phyloP scores from a whole-genome alignment of 2,797 vertebrate genomes.

The Enteromius anoplus region DNA sequence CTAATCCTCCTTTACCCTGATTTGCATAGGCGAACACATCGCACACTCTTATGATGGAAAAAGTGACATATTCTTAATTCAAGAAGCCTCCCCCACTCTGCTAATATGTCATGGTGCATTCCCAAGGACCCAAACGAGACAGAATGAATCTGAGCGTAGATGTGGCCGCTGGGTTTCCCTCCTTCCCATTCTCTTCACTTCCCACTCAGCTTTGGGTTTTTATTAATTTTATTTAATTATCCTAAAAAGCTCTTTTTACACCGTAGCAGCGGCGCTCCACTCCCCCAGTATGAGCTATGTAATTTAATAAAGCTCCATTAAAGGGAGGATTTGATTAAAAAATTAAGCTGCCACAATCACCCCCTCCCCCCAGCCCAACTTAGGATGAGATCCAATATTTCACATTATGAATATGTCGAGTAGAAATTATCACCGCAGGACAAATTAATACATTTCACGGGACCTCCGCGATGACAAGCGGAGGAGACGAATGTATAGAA shows the following conservation, averaged over 20 bases:
- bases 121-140: constrained; percentile 73
- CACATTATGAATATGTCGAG: constrained; percentile 79
- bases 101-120: constrained; percentile 70
- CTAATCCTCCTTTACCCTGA: not conserved
- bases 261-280: constrained; percentile 67
- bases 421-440: constrained; percentile 84
- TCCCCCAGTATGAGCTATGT: constrained; percentile 82
- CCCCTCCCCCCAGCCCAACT: constrained; percentile 65
- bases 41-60: constrained; percentile 50
- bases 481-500: constrained; percentile 44
- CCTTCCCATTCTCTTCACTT: constrained; percentile 68
- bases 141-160: constrained; percentile 71
- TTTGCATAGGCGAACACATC: constrained; percentile 39
- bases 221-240: constrained; percentile 88
- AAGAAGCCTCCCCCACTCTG: constrained; percentile 58
- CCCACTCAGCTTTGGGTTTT: constrained; percentile 64
- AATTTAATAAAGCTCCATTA: constrained; percentile 88
- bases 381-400: constrained; percentile 80
- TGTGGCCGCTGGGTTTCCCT: constrained; percentile 72
- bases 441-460: constrained; percentile 77
- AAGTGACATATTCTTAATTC: constrained; percentile 64
- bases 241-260: constrained; percentile 72
- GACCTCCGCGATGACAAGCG: constrained; percentile 67
- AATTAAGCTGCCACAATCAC: constrained; percentile 83
- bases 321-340: constrained; percentile 84